Percentiles rank a stretch among this genome's conserved stretches.
Conservation (phyloP, 1,140 invertebrate genomes). For the Hestina assimilis region DNA sequence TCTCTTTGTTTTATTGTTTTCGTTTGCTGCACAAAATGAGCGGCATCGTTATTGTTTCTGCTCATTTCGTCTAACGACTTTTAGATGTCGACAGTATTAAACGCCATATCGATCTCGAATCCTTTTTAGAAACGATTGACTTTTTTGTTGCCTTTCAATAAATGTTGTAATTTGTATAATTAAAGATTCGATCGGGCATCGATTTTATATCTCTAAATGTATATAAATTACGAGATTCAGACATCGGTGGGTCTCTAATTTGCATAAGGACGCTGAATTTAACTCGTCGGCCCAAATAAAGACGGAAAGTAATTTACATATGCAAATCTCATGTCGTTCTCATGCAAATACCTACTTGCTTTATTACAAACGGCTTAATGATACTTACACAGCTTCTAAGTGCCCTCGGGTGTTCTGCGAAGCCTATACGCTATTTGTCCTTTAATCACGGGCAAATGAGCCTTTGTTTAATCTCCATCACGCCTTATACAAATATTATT, state of each 20-base stretch:
- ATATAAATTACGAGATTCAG: constrained; percentile 22
- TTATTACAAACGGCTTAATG: constrained; percentile 74
- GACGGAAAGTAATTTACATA: constrained; percentile 75
- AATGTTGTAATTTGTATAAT: constrained; percentile 27
- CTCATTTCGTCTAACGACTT: constrained; percentile 9
- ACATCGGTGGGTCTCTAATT: constrained; percentile 37
- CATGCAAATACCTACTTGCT: constrained; percentile 68
- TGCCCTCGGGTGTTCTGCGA: constrained; percentile 39
- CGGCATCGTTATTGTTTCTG: constrained; percentile 54
- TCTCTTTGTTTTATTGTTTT: constrained; percentile 65
- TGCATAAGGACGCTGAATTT: constrained; percentile 63
- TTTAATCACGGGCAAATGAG: constrained; percentile 31
- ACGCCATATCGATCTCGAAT: constrained; percentile 2
- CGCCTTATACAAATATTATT: constrained; percentile 8
- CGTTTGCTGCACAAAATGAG: constrained; percentile 52
- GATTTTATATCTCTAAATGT: constrained; percentile 20
- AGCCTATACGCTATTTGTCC: constrained; percentile 50
- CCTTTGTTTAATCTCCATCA: constrained; percentile 23
- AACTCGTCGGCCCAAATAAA: constrained; percentile 69
- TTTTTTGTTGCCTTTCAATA: constrained; percentile 6
- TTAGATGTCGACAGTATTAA: constrained; percentile 4
- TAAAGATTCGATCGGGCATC: constrained; percentile 26
- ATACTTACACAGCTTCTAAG: constrained; percentile 59
- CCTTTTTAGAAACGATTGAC: neutral
- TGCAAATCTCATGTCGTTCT: constrained; percentile 65